Evolutionary conservation across 2,113 vertebrate species (phyloP).

Genomic region (Ariopsis seemanni): DNA sequence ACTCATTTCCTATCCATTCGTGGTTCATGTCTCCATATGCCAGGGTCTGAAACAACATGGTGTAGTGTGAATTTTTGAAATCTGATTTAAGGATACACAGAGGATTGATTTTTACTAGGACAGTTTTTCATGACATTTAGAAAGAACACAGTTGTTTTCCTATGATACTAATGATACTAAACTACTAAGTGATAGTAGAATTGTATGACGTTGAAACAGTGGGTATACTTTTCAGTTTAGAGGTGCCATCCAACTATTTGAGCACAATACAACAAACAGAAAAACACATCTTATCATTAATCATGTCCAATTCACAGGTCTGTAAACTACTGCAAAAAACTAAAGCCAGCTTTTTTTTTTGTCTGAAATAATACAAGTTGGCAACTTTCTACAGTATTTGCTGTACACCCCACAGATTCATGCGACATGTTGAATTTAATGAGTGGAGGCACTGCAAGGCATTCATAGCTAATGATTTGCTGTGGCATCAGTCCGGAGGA

Average conservation of each 20-base stretch:
- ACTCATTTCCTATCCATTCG: constrained; percentile 97
- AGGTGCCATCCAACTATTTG: background rate
- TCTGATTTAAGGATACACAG: background rate
- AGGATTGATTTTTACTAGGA: background rate
- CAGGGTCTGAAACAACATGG: constrained; percentile 77
- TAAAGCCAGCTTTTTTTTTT: background rate
- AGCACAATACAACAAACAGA: background rate
- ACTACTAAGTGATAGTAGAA: background rate
- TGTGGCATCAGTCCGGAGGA: background rate
- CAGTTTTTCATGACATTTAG: background rate
- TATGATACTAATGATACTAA: background rate
- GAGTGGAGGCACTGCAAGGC: constrained; percentile 6
- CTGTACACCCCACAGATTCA: background rate
- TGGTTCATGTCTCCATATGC: constrained; percentile 99
- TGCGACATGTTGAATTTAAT: constrained; percentile 2
- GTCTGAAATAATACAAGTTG: background rate
- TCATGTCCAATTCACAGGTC: background rate
- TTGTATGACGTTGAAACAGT: background rate
- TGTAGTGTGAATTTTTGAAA: background rate
- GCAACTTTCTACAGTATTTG: background rate
- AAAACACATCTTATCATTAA: background rate
- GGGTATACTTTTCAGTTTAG: background rate
- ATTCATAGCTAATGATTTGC: constrained; percentile 19
- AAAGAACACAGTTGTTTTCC: background rate
- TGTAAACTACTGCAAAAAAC: background rate